Conservation (phyloP, 2,797 vertebrate species). For the Anguilla marmorata region DNA sequence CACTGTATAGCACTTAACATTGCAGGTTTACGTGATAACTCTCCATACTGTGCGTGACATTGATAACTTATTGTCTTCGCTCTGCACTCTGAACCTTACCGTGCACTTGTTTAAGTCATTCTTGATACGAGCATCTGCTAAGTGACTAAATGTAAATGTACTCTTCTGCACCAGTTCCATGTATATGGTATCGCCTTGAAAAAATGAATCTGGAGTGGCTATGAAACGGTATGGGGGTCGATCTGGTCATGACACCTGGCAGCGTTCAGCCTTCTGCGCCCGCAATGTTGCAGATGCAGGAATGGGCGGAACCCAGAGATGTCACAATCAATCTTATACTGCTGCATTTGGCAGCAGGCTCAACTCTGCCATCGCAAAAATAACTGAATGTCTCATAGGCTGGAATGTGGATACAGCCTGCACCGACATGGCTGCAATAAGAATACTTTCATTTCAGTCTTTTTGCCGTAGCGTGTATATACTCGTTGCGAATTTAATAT, state of each 20-base stretch:
- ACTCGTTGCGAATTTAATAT: no score
- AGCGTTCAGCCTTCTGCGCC: neutral
- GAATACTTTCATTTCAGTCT: no score
- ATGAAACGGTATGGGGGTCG: neutral
- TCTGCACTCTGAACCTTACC: neutral
- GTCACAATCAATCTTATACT: neutral
- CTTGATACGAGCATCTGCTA: neutral
- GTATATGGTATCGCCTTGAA: neutral
- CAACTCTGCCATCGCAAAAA: neutral
- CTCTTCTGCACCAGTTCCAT: no score
- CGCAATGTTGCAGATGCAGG: neutral
- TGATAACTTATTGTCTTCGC: neutral
- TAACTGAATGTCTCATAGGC: no score
- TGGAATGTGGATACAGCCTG: no score
- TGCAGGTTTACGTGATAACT: neutral
- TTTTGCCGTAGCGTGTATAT: no score
- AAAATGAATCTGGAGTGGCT: neutral
- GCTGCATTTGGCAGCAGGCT: neutral
- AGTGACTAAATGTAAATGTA: neutral
- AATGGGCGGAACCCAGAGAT: neutral
- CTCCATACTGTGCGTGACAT: neutral
- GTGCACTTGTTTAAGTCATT: neutral
- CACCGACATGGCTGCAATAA: no score
- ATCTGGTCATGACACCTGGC: neutral
- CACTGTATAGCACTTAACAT: no score